Evolutionary conservation across 2,797 vertebrate species (phyloP).

Genomic region (Aulostomus chinensis): DNA sequence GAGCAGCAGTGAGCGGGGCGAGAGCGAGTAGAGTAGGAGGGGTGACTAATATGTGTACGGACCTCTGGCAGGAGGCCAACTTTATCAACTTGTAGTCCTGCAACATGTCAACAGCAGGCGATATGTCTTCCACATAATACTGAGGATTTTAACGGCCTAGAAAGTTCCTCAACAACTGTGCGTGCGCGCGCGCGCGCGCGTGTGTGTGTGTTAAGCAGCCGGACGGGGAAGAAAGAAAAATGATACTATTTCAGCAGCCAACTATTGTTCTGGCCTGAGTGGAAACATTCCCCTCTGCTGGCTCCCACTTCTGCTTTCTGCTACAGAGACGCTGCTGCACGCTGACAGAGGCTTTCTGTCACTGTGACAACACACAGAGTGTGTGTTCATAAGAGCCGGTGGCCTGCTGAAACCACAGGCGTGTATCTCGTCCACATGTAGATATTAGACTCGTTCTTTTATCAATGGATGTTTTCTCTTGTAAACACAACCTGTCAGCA

Average conservation of each 20-base stretch:
- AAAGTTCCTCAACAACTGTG: constrained; percentile 42
- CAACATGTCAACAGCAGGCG: neutral
- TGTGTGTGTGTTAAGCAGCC: constrained; percentile 32
- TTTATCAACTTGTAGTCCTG: neutral
- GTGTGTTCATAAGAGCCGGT: too few relatives aligned
- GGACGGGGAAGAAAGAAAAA: constrained; percentile 20
- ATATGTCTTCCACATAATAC: neutral
- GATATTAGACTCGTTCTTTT: too few relatives aligned
- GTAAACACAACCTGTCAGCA: too few relatives aligned
- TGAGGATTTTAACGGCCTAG: constrained; percentile 15
- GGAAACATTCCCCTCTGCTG: constrained; percentile 58
- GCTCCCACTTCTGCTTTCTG: constrained; percentile 37
- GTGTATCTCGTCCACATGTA: too few relatives aligned
- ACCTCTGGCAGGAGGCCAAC: too few relatives aligned
- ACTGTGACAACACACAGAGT: neutral
- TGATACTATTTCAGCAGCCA: constrained; percentile 39
- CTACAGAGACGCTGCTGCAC: constrained; percentile 19
- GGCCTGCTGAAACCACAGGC: too few relatives aligned
- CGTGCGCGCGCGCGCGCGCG: constrained; percentile 20
- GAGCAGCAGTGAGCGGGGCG: neutral
- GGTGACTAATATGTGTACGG: neutral
- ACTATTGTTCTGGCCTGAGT: constrained; percentile 61
- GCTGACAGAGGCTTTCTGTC: constrained; percentile 24
- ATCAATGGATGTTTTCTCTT: too few relatives aligned
- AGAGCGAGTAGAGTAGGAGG: too few relatives aligned